Percentiles rank a stretch among this genome's conserved stretches.
Conservation (phyloP, 2,888 invertebrate species). For the Opisthograptis luteolata region DNA sequence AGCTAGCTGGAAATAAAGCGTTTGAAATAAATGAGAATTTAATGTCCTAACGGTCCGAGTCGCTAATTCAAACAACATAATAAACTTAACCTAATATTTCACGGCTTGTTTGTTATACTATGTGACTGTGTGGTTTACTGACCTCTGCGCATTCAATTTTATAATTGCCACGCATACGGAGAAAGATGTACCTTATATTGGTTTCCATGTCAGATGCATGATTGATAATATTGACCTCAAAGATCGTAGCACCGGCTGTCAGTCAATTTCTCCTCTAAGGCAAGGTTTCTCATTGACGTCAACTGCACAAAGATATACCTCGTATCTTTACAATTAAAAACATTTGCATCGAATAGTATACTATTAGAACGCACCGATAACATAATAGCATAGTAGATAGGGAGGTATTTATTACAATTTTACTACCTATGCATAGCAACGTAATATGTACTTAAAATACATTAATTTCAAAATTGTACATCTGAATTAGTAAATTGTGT, state of each 20-base stretch:
- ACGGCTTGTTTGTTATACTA: conserved; percentile 35
- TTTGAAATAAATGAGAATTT: conserved; percentile 28
- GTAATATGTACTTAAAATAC: too few relatives aligned
- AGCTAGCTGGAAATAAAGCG: conserved; percentile 9
- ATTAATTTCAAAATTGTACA: too few relatives aligned
- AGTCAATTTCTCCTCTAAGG: conserved; percentile 47
- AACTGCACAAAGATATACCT: too few relatives aligned
- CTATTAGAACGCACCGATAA: too few relatives aligned
- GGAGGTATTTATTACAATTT: too few relatives aligned
- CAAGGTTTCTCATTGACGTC: too few relatives aligned
- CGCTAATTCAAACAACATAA: conserved; percentile 27
- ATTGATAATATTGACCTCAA: conserved; percentile 54
- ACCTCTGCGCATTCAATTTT: conserved; percentile 39
- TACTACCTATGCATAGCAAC: too few relatives aligned
- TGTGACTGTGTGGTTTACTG: conserved; percentile 43
- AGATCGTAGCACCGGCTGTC: conserved; percentile 43
- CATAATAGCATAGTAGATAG: too few relatives aligned
- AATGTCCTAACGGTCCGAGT: conserved; percentile 24
- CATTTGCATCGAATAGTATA: too few relatives aligned
- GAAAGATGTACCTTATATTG: conserved; percentile 28
- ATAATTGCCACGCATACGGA: conserved; percentile 18
- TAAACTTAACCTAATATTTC: conserved; percentile 39
- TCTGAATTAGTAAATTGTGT: too few relatives aligned
- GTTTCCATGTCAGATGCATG: conserved; percentile 52
- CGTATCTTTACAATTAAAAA: too few relatives aligned